Evolutionary conservation across 1,140 invertebrate species (phyloP).

Genomic region (Procambarus virginalis): DNA sequence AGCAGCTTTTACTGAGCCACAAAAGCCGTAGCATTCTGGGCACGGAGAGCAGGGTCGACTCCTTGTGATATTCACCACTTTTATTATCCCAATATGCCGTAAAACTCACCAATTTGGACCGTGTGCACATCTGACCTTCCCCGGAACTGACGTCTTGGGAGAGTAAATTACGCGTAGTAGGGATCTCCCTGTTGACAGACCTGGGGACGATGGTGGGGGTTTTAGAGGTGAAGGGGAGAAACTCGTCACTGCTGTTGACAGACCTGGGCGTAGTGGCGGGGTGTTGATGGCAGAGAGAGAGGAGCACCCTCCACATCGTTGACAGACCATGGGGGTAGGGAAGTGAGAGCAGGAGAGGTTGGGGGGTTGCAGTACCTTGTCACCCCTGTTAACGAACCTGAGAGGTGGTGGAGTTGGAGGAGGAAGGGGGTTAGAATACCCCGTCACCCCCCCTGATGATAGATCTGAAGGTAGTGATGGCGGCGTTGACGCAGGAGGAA

Average conservation of each 20-base stretch:
- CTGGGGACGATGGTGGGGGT: not conserved
- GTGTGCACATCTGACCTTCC: conserved; percentile 11
- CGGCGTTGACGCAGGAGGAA: no score
- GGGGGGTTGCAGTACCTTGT: no score
- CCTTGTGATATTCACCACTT: conserved; percentile 35
- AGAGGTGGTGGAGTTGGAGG: no score
- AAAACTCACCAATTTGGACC: conserved; percentile 13
- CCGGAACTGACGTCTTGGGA: not conserved
- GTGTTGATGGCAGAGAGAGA: no score
- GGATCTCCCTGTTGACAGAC: not conserved
- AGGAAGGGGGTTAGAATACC: no score
- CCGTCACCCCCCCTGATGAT: not conserved
- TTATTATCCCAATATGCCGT: conserved; percentile 40
- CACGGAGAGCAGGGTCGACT: conserved; percentile 30
- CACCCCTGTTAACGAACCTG: no score
- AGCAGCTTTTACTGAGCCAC: conserved; percentile 19
- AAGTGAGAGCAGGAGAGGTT: no score
- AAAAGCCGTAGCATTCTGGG: conserved; percentile 9
- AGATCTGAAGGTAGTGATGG: not conserved
- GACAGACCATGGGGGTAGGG: no score
- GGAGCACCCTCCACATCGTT: no score
- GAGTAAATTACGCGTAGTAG: not conserved
- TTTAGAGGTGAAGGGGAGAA: no score
- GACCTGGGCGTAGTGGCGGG: no score
- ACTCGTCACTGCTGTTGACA: no score